Evolutionary conservation across 64 coral and sea anemone species (phyloP).

Genomic region (Hydrozoanthus tunicans): DNA sequence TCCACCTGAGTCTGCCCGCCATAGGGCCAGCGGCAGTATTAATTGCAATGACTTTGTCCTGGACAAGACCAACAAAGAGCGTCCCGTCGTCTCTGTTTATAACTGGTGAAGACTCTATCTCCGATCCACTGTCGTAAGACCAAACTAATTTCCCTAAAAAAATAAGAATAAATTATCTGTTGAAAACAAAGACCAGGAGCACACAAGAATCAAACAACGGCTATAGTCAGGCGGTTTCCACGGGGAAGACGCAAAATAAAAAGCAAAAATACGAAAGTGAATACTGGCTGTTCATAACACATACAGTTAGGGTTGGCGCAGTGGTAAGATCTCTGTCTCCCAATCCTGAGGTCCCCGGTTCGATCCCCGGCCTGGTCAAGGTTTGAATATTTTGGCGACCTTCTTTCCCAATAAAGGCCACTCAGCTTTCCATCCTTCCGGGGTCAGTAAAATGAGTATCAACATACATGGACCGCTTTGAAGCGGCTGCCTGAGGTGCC

Average conservation of each 20-base stretch:
- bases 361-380: too few relatives aligned
- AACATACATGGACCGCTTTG: too few relatives aligned
- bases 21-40: slow-evolving; percentile 74
- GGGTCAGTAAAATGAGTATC: too few relatives aligned
- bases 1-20: slow-evolving; percentile 79
- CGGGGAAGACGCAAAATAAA: background rate
- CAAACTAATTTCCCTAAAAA: slow-evolving; percentile 58
- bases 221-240: background rate
- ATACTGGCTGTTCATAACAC: too few relatives aligned
- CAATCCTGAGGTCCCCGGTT: too few relatives aligned
- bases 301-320: too few relatives aligned
- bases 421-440: too few relatives aligned
- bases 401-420: too few relatives aligned
- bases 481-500: too few relatives aligned
- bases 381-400: too few relatives aligned
- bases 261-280: too few relatives aligned
- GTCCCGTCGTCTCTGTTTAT: slow-evolving; percentile 74
- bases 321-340: too few relatives aligned
- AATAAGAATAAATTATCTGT: background rate
- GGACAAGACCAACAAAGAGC: slow-evolving; percentile 82
- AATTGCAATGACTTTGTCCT: slow-evolving; percentile 74
- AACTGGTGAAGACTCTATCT: slow-evolving; percentile 81
- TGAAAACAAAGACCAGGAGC: background rate
- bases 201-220: background rate
- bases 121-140: slow-evolving; percentile 77